Conservation (phyloP, 2,113 vertebrate genomes). For the Noctilio leporinus region DNA sequence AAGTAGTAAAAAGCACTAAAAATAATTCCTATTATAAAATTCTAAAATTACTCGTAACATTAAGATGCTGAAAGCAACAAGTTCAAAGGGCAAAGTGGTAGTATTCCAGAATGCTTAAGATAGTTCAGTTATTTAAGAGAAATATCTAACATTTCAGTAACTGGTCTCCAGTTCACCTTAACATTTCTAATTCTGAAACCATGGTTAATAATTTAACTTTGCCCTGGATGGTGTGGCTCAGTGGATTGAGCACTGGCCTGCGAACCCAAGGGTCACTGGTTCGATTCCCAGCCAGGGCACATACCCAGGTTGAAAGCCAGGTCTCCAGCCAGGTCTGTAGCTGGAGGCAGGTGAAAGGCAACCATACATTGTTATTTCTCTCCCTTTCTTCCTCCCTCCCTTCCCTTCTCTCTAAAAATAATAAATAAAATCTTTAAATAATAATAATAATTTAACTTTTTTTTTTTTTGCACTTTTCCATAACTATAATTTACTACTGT, state of each 20-base stretch:
- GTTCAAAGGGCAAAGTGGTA: not conserved
- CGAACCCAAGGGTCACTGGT: no score
- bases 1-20: not conserved
- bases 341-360: no score
- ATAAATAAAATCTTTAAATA: no score
- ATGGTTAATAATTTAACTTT: not conserved
- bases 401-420: no score
- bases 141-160: conserved; percentile 3
- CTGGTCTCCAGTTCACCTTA: not conserved
- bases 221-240: no score
- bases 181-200: conserved; percentile 13
- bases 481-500: not conserved
- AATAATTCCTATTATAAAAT: conserved; percentile 9
- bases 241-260: no score
- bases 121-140: not conserved
- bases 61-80: not conserved
- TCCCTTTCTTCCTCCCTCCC: no score
- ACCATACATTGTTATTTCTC: no score
- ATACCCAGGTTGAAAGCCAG: no score
- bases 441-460: conserved; percentile 7
- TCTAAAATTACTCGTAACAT: not conserved
- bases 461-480: not conserved
- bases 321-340: no score
- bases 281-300: no score
- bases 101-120: not conserved